Evolutionary conservation across 2,113 vertebrate species (phyloP).

Genomic region (Rhabdornis inornatus): DNA sequence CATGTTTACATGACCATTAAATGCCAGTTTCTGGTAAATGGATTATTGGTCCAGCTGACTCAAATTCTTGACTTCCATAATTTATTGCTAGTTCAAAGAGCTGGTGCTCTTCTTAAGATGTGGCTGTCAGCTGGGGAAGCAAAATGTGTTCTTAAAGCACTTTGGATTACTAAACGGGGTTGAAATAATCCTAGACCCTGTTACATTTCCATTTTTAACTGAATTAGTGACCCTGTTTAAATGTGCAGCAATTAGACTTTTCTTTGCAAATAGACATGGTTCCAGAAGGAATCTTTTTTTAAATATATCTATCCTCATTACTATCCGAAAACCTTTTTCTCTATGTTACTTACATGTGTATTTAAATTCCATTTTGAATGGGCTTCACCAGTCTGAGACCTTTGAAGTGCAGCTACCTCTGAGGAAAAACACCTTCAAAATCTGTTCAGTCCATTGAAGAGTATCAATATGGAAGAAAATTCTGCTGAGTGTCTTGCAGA

Average conservation of each 20-base stretch:
- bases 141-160: neutral
- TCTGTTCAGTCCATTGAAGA: neutral
- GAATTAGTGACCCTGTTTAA: conserved; percentile 36
- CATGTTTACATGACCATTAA: neutral
- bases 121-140: neutral
- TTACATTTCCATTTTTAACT: conserved; percentile 48
- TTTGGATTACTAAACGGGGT: neutral
- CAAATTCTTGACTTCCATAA: neutral
- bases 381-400: neutral
- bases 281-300: conserved; percentile 7
- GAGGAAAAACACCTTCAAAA: neutral
- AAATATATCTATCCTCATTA: neutral
- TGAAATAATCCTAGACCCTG: conserved; percentile 23
- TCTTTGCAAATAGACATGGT: neutral
- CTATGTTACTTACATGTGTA: neutral
- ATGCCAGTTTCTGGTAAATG: neutral
- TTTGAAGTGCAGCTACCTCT: neutral
- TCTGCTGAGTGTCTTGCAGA: neutral
- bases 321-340: neutral
- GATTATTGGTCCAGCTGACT: neutral
- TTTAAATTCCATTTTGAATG: neutral
- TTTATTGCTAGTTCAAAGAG: neutral
- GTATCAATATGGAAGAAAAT: neutral
- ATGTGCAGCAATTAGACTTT: conserved; percentile 19
- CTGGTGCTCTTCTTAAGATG: neutral